Evolutionary conservation across 2,797 vertebrate species (phyloP), one percentile per base, ranked within the genome.

Genomic region (Semotilus atromaculatus): DNA sequence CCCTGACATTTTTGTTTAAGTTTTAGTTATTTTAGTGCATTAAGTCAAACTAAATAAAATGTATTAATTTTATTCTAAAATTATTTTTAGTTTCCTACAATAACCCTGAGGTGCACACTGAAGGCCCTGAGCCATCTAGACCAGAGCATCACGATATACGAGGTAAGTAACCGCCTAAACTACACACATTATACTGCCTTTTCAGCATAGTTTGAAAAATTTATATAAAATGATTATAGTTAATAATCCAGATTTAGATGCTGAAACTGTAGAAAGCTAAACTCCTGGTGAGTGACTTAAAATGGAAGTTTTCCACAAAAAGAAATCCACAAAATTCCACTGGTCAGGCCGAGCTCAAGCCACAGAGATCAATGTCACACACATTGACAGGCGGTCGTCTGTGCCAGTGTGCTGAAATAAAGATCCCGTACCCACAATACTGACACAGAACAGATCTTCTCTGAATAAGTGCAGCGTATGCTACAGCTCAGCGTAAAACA

Each of bases 351-450:
- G 75, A 82, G 75, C 85, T 68, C 76, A 83, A 85, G 81, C 79
- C 75, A 19, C 81, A 81, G 81, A 81, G 82, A 85, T 83, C 71
- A 80, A 89, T 88, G 89, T 89, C 89, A 90, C 75, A 86, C 68
- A 45, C 79, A 83, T 78, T 72, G 74, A 85, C 86, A 75, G 71
- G 68, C 86, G 51, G 76, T 67, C 74, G 51, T 68, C 76, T 79
- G 68, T 80, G 85, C 85, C 88, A 87, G 66, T 67, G 73, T 80
- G 86, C 81, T 86, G 88, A 90, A 88, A 90, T 83, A 76, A 74
- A 87, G 88, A 80, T 87, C 85, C 36, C 34, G 51, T 23, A 40
- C 72, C 43, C 82, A 80, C 62, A 75, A 36, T n/a, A n/a, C 80
- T 66, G 64, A 53, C 70, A 19, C 55, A 18, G 40, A 40, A 34